phyloP scores from a whole-genome alignment of 2,888 invertebrate species.

The Drosophila colorata region DNA sequence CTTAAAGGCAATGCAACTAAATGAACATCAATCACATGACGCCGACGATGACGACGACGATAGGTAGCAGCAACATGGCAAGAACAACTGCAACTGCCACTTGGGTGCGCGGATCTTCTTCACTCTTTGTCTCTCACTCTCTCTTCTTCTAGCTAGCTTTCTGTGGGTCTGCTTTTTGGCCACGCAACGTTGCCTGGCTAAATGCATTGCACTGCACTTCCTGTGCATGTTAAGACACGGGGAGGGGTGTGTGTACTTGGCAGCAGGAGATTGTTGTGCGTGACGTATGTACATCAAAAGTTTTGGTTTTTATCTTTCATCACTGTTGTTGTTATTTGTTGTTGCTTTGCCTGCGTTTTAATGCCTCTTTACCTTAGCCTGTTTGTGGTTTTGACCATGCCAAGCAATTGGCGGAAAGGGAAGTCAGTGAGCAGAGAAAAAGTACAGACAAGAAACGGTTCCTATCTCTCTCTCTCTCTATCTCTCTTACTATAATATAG shows the following conservation, averaged over 20 bases:
- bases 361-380: conserved; percentile 57
- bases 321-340: conserved; percentile 37
- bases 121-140: background rate
- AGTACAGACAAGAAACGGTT: background rate
- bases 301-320: conserved; percentile 80
- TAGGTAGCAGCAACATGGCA: conserved; percentile 11
- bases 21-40: conserved; percentile 81
- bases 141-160: too few relatives aligned
- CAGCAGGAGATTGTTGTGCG: conserved; percentile 28
- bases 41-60: conserved; percentile 62
- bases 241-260: background rate
- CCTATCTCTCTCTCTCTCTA: too few relatives aligned
- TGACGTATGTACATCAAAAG: conserved; percentile 78
- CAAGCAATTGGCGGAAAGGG: conserved; percentile 2
- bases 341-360: conserved; percentile 43
- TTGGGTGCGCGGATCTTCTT: conserved; percentile 39
- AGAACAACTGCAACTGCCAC: conserved; percentile 49
- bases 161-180: conserved; percentile 37
- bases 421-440: background rate
- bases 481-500: too few relatives aligned
- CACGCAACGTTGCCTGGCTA: conserved; percentile 55
- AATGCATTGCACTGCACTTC: conserved; percentile 73
- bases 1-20: conserved; percentile 82
- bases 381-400: conserved; percentile 49
- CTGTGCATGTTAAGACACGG: conserved; percentile 38